A percentile compares a stretch with the other conserved stretches of the same genome.
These are phyloP conservation scores for Calameuta idolon DNA, from an alignment of 2,888 invertebrate species.

Conservation along the genomic window DNA sequence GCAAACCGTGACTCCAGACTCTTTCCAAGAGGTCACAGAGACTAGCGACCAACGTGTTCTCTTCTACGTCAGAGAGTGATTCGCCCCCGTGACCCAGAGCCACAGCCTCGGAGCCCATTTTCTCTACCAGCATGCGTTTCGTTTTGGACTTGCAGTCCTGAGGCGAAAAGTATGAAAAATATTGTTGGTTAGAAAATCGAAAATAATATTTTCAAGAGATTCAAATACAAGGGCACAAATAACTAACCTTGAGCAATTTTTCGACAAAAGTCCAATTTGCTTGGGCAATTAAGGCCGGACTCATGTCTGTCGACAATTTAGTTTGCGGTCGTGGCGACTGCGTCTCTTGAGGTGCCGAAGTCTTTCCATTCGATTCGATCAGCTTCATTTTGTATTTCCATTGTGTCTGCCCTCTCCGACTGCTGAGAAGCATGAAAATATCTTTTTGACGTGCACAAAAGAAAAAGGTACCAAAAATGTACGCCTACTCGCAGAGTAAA, in stretches of 20 bases:
- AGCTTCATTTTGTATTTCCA: conserved; percentile 66
- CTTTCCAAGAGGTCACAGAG: conserved; percentile 96
- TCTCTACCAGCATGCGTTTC: conserved; percentile 98
- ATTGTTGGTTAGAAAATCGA: conserved; percentile 11
- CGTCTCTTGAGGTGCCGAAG: conserved; percentile 58
- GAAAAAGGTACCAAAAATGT: background rate
- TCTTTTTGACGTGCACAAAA: background rate
- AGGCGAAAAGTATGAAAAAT: conserved; percentile 5
- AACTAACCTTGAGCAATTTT: conserved; percentile 88
- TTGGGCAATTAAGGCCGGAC: conserved; percentile 92
- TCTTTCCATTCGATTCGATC: conserved; percentile 61
- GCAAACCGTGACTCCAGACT: conserved; percentile 97
- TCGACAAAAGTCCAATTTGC: conserved; percentile 99
- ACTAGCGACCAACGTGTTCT: conserved; percentile 97
- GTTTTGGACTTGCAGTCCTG: conserved; percentile 93
- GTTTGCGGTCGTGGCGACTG: conserved; percentile 66
- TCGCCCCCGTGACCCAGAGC: conserved; percentile 92
- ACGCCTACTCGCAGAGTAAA: background rate
- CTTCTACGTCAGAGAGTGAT: conserved; percentile 83
- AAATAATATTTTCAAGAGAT: conserved; percentile 11
- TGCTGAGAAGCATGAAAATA: conserved; percentile 38
- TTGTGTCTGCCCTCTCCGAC: conserved; percentile 63
- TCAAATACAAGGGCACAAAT: conserved; percentile 6
- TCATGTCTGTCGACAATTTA: conserved; percentile 75
- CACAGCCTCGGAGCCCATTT: conserved; percentile 97